A percentile compares a stretch with the other conserved stretches of the same genome.
Conservation (phyloP, 2,113 vertebrate genomes). For the Poeciliopsis retropinna region DNA sequence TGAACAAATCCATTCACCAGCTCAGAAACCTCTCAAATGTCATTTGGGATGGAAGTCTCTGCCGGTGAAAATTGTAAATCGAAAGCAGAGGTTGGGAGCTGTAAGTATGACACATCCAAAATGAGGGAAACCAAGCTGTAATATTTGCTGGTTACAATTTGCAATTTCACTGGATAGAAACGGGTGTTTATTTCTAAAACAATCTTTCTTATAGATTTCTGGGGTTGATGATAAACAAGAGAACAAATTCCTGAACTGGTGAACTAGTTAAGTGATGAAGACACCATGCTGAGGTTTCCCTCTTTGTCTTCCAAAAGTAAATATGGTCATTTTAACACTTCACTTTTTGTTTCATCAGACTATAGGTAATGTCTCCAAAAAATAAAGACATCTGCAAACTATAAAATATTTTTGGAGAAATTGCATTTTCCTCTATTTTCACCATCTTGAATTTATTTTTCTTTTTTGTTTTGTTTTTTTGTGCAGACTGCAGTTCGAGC, state of each 20-base stretch:
- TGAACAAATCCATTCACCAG: conserved; percentile 35
- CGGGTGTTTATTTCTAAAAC: not conserved
- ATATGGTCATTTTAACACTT: no score
- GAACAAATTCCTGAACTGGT: not conserved
- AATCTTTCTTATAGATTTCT: not conserved
- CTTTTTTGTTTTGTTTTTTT: no score
- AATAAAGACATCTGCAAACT: no score
- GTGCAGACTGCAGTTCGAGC: no score
- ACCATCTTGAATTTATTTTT: no score
- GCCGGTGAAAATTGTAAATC: conserved; percentile 12
- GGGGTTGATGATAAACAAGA: not conserved
- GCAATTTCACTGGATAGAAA: not conserved
- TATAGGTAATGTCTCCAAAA: no score
- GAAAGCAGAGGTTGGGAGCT: not conserved
- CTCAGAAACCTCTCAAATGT: conserved; percentile 37
- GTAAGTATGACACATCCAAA: conserved; percentile 3
- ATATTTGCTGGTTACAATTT: not conserved
- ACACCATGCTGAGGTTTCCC: not conserved
- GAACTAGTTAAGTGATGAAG: not conserved
- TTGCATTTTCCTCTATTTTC: no score
- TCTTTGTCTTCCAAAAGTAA: not conserved
- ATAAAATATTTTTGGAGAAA: no score
- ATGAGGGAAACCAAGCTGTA: not conserved
- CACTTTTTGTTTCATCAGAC: no score
- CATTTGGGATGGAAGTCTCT: conserved; percentile 29